Percentiles rank a stretch among this genome's conserved stretches.
phyloP scores from a whole-genome alignment of 2,113 vertebrate genomes.

The Ictidomys tridecemlineatus region DNA sequence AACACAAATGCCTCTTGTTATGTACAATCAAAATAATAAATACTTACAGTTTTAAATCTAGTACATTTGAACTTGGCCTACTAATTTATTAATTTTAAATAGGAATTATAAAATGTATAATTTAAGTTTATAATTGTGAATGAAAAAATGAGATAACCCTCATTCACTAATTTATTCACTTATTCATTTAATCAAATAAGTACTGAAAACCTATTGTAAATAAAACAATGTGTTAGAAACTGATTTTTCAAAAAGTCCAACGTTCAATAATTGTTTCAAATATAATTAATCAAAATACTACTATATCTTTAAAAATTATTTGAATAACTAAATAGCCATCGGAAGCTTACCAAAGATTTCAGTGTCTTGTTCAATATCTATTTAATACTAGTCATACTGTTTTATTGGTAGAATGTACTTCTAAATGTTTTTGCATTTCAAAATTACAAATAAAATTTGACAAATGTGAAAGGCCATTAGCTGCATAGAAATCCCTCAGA shows the following conservation, averaged over 20 bases:
- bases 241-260: constrained; percentile 4
- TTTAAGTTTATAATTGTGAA: not conserved
- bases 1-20: not conserved
- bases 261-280: not conserved
- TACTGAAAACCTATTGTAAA: not conserved
- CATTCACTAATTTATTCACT: not conserved
- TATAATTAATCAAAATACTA: not conserved
- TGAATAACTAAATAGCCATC: not conserved
- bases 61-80: not conserved
- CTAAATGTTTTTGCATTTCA: constrained; percentile 76
- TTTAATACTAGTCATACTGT: not conserved
- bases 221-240: not conserved
- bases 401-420: constrained; percentile 72
- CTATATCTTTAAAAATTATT: not conserved
- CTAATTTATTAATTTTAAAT: not conserved
- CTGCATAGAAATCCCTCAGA: constrained; percentile 80
- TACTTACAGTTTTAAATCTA: not conserved
- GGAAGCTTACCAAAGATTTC: not conserved
- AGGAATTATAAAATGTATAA: constrained; percentile 6
- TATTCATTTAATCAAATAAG: not conserved
- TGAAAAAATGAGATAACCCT: not conserved
- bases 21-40: not conserved
- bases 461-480: constrained; percentile 84
- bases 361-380: not conserved
- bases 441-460: constrained; percentile 83